phyloP scores from a whole-genome alignment of 2,888 invertebrate genomes.

The Cinara cedri region DNA sequence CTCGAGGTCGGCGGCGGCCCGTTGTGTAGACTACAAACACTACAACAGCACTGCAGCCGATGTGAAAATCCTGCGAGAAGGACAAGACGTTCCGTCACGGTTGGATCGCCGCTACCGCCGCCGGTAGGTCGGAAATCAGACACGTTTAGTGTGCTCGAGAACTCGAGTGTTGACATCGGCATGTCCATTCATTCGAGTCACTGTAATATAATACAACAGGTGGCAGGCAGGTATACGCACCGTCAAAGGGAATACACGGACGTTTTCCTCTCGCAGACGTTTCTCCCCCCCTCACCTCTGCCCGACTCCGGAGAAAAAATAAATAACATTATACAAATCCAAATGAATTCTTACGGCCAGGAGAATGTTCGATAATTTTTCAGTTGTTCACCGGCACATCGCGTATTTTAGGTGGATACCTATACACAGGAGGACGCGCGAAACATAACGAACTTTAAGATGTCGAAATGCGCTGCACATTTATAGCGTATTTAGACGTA shows the following conservation, averaged over 20 bases:
- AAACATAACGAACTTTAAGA: too few relatives aligned
- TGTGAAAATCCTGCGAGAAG: conserved; percentile 41
- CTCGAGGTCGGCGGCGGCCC: conserved; percentile 35
- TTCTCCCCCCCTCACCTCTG: too few relatives aligned
- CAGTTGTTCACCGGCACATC: too few relatives aligned
- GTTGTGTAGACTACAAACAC: conserved; percentile 1
- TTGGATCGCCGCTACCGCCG: conserved; percentile 14
- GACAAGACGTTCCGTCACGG: conserved; percentile 42
- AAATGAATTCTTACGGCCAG: too few relatives aligned
- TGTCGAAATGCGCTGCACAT: too few relatives aligned
- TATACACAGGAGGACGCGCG: too few relatives aligned
- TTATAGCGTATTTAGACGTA: too few relatives aligned
- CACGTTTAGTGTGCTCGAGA: conserved; percentile 23
- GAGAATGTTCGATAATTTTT: too few relatives aligned
- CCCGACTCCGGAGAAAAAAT: too few relatives aligned
- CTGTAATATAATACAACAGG: neutral
- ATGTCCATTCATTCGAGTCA: conserved; percentile 15
- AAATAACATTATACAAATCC: too few relatives aligned
- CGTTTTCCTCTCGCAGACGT: too few relatives aligned
- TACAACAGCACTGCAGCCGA: neutral
- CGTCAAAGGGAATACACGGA: neutral
- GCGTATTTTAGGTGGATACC: too few relatives aligned
- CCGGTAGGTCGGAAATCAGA: conserved; percentile 37
- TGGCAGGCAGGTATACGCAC: neutral
- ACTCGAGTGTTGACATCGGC: conserved; percentile 22